A percentile compares a stretch with the other conserved stretches of the same genome.
Conservation (phyloP, 2,888 invertebrate species). For the Lithodes maja region DNA sequence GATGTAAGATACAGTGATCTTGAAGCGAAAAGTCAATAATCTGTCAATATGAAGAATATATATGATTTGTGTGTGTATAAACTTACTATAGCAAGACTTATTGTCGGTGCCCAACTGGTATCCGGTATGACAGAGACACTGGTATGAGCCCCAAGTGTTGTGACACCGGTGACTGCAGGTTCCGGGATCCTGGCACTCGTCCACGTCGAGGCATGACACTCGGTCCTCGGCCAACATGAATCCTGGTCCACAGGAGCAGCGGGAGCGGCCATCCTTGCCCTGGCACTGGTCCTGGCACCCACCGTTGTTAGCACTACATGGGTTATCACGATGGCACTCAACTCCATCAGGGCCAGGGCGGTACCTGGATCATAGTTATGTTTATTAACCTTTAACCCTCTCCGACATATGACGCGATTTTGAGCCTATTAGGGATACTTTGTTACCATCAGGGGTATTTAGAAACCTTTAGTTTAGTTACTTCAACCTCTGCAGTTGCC, state of each 20-base stretch:
- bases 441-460: too few species aligned
- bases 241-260: constrained; percentile 48
- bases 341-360: constrained; percentile 14
- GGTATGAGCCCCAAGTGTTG: constrained; percentile 61
- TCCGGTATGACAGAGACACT: constrained; percentile 50
- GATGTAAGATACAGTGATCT: too few species aligned
- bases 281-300: constrained; percentile 58
- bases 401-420: too few species aligned
- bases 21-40: too few species aligned
- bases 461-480: too few species aligned
- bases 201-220: constrained; percentile 41
- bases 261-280: constrained; percentile 13
- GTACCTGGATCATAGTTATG: constrained; percentile 22
- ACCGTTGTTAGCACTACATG: constrained; percentile 54
- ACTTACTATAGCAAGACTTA: constrained; percentile 62
- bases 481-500: too few species aligned
- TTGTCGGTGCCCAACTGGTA: constrained; percentile 55
- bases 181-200: constrained; percentile 45
- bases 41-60: neutral
- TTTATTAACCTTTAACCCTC: too few species aligned
- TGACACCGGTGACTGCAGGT: constrained; percentile 53
- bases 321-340: constrained; percentile 38
- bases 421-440: too few species aligned
- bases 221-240: constrained; percentile 34
- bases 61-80: neutral